Evolutionary conservation across 2,113 vertebrate genomes (phyloP).

Genomic region (Glaucidium brasilianum): DNA sequence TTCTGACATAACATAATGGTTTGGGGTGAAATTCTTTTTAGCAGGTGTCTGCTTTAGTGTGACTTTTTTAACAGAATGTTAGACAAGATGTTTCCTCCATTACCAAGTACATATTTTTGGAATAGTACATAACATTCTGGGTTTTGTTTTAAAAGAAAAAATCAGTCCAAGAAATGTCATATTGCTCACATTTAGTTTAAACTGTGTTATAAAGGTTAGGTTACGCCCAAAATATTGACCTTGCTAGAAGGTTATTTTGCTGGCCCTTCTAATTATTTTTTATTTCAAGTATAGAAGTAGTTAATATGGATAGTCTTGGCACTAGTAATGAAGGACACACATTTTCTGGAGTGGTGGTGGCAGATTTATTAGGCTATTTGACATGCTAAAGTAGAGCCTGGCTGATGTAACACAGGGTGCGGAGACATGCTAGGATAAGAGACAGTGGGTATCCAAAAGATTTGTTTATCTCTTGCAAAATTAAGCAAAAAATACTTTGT

Average conservation of each 20-base stretch:
- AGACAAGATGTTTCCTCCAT: not conserved
- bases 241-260: not conserved
- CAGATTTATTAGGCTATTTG: not conserved
- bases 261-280: not conserved
- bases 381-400: not conserved
- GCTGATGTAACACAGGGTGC: not conserved
- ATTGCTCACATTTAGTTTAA: not conserved
- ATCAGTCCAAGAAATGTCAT: fast-evolving
- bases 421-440: not conserved
- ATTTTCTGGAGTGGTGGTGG: not conserved
- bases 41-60: not conserved
- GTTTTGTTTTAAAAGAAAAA: not conserved
- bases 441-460: not conserved
- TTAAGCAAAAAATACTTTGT: not conserved
- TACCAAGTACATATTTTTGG: not conserved
- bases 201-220: not conserved
- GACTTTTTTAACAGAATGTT: not conserved
- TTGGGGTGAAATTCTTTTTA: not conserved
- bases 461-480: not conserved
- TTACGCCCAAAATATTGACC: not conserved
- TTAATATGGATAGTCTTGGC: not conserved
- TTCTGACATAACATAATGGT: not conserved
- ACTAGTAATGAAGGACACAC: not conserved
- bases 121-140: not conserved
- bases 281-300: not conserved